A percentile compares a stretch with the other conserved stretches of the same genome.
phyloP scores from a whole-genome alignment of 2,113 vertebrate species.

The Eolophus roseicapilla region DNA sequence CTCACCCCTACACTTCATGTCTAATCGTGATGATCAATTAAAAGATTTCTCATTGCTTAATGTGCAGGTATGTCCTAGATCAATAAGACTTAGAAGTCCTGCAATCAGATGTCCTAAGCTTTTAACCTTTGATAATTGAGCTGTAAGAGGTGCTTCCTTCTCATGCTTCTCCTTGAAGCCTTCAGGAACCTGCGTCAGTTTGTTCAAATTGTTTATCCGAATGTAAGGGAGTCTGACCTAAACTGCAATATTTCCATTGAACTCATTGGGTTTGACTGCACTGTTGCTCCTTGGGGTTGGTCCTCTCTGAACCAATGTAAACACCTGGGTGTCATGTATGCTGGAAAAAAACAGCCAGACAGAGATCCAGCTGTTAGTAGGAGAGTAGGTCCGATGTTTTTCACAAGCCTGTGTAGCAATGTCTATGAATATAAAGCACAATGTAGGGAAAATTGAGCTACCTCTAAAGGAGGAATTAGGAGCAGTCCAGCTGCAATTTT shows the following conservation, averaged over 20 bases:
- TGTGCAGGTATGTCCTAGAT: neutral
- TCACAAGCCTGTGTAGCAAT: neutral
- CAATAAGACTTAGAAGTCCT: constrained; percentile 20
- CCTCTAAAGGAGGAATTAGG: neutral
- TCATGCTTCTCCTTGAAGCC: neutral
- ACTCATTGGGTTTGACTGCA: neutral
- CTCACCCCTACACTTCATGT: neutral
- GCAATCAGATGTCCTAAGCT: neutral
- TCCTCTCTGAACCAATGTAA: neutral
- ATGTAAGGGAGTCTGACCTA: neutral
- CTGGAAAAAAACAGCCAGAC: neutral
- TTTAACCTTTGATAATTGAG: constrained; percentile 10
- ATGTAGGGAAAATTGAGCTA: neutral
- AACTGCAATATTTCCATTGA: neutral
- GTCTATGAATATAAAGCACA: neutral
- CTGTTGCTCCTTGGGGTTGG: neutral
- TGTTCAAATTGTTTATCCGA: neutral
- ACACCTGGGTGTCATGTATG: neutral
- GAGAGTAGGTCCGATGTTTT: neutral
- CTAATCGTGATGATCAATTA: neutral
- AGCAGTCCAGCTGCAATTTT: neutral
- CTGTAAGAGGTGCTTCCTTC: neutral
- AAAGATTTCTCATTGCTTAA: constrained; percentile 29
- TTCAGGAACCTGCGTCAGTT: neutral
- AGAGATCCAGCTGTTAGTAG: neutral